Conservation (phyloP, 2,797 vertebrate species). For the Microctenopoma stevenorrisi region DNA sequence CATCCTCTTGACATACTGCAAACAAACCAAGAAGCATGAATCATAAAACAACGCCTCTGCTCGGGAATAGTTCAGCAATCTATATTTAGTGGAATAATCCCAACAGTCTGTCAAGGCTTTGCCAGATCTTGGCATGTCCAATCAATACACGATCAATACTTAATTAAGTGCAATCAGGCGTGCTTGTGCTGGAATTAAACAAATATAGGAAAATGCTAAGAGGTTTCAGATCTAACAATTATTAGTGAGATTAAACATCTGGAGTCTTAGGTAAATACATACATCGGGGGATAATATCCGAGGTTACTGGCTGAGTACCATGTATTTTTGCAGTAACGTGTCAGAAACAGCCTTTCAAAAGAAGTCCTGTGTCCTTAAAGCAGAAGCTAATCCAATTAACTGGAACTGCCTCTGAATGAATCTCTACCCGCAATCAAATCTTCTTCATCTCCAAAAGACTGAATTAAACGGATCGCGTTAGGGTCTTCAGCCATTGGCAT, state of each 20-base stretch:
- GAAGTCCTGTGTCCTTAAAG: slow-evolving; percentile 1
- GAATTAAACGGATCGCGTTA: slow-evolving; percentile 35
- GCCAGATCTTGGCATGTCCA: background rate
- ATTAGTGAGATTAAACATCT: background rate
- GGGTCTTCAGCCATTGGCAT: background rate
- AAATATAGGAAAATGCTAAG: background rate
- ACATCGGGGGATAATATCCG: background rate
- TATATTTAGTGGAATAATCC: background rate
- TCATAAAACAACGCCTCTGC: background rate
- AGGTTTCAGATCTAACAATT: background rate
- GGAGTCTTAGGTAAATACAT: too few species aligned
- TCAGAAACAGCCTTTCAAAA: background rate
- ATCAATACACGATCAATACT: slow-evolving; percentile 32
- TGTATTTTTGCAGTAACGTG: background rate
- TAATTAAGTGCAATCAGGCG: slow-evolving; percentile 30
- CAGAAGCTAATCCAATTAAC: slow-evolving; percentile 30
- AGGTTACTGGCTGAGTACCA: too few species aligned
- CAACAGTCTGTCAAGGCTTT: background rate
- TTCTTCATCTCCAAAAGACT: slow-evolving; percentile 8
- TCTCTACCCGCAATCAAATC: slow-evolving; percentile 40
- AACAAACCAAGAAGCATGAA: background rate
- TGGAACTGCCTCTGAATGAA: slow-evolving; percentile 22
- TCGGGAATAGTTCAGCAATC: background rate
- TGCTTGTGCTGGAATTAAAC: background rate
- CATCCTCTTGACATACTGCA: background rate